Percentiles rank a stretch among this genome's conserved stretches.
These are phyloP conservation scores for Chrosomus eos DNA, from an alignment of 2,797 vertebrate genomes.

Conservation along the genomic window DNA sequence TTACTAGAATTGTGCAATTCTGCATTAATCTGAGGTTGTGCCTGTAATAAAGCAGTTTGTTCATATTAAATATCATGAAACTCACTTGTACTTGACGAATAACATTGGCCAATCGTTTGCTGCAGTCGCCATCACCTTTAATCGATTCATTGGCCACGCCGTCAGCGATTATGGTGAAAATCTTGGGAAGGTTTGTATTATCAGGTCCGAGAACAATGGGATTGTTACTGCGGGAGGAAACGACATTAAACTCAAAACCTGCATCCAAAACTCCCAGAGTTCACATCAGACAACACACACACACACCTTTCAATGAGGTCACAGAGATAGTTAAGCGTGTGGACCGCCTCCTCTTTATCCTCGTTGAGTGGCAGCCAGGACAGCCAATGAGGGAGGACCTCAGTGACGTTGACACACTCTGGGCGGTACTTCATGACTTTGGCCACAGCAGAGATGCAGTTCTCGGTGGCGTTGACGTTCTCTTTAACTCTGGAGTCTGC, in stretches of 20 bases:
- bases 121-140: constrained; percentile 92
- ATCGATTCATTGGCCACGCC: constrained; percentile 93
- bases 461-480: constrained; percentile 98
- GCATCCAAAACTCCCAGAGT: too few species aligned
- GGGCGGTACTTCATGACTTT: constrained; percentile 96
- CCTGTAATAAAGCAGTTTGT: background rate
- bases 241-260: background rate
- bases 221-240: constrained; percentile 85
- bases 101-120: constrained; percentile 93
- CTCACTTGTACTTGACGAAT: constrained; percentile 96
- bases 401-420: constrained; percentile 91
- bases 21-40: background rate
- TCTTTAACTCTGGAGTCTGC: constrained; percentile 93
- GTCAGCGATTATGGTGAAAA: constrained; percentile 97
- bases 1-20: background rate
- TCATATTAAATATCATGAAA: background rate
- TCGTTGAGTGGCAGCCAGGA: constrained; percentile 98
- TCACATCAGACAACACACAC: background rate
- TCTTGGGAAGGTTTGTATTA: constrained; percentile 95
- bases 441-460: constrained; percentile 98
- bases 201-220: constrained; percentile 94
- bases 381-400: constrained; percentile 96
- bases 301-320: constrained; percentile 95
- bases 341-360: constrained; percentile 98
- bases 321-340: constrained; percentile 94